Evolutionary conservation across 2,797 vertebrate species (phyloP).

Genomic region (Acipenser oxyrinchus): DNA sequence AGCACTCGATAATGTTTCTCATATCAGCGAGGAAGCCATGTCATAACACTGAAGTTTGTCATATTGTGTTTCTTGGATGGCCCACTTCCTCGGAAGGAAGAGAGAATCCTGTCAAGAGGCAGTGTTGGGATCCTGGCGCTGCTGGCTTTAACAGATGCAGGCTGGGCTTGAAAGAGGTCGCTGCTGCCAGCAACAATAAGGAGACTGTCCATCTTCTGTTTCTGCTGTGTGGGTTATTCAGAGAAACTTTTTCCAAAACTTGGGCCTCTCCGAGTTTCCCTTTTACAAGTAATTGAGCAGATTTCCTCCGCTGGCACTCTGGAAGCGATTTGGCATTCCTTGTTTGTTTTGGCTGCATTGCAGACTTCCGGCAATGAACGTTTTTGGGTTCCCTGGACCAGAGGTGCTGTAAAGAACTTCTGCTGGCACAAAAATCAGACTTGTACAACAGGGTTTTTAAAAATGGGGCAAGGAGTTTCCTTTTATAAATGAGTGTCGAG

Average conservation of each 20-base stretch:
- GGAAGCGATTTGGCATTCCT: conserved; percentile 40
- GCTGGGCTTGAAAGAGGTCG: conserved; percentile 11
- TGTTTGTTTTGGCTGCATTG: conserved; percentile 43
- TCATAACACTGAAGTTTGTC: not conserved
- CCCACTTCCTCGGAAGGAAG: conserved; percentile 11
- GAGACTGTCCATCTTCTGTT: conserved; percentile 11
- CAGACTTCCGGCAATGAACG: conserved; percentile 36
- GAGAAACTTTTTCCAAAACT: conserved; percentile 5
- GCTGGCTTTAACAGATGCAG: conserved; percentile 9
- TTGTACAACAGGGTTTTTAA: no score
- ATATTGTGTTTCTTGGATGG: conserved; percentile 10
- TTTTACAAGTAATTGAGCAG: conserved; percentile 29
- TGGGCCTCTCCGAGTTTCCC: conserved; percentile 26
- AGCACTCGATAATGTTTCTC: not conserved
- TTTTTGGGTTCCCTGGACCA: conserved; percentile 6
- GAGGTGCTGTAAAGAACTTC: not conserved
- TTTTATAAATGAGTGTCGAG: no score
- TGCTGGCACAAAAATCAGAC: no score
- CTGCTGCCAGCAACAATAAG: conserved; percentile 17
- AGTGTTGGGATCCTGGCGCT: not conserved
- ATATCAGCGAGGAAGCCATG: not conserved
- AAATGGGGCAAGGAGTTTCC: no score
- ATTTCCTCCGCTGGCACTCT: conserved; percentile 33
- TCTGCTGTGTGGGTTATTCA: not conserved
- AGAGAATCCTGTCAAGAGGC: not conserved